These are phyloP conservation scores for Hippocampus barbouri DNA, from an alignment of 2,113 vertebrate genomes.

Conservation along the genomic window DNA sequence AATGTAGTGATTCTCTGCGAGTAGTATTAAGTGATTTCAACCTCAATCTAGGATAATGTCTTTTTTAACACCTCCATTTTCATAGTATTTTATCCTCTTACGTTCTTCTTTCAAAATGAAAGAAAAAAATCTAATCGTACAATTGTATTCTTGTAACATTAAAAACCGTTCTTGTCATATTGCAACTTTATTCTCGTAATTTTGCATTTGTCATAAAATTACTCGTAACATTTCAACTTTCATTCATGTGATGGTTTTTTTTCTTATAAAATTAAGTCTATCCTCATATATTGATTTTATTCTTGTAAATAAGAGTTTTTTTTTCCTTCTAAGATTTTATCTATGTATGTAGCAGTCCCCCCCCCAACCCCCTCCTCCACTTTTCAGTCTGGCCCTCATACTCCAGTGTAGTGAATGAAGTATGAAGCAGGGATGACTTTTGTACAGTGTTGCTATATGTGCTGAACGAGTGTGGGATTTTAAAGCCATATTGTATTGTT, in stretches of 20 bases:
- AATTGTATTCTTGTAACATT: neutral
- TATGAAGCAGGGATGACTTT: slow-evolving; percentile 14
- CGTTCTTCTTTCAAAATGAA: no score
- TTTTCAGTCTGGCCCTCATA: slow-evolving; percentile 3
- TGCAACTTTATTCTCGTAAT: neutral
- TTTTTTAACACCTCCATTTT: no score
- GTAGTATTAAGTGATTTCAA: no score
- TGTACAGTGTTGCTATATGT: slow-evolving; percentile 23
- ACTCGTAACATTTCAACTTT: neutral
- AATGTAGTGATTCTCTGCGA: neutral
- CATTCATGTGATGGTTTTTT: neutral
- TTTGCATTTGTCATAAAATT: neutral
- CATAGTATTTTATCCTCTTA: no score
- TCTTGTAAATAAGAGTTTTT: neutral
- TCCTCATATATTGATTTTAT: neutral
- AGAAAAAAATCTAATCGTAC: no score
- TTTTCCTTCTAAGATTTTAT: neutral
- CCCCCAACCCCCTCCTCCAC: neutral
- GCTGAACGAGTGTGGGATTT: slow-evolving; percentile 18
- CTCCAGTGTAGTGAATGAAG: neutral
- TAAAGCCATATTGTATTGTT: slow-evolving; percentile 49
- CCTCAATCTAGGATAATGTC: no score
- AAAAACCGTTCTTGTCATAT: neutral
- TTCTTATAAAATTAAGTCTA: neutral
- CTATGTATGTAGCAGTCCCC: neutral